Evolutionary conservation across 2,797 vertebrate species (phyloP).

Genomic region (Microctenopoma lineatum): DNA sequence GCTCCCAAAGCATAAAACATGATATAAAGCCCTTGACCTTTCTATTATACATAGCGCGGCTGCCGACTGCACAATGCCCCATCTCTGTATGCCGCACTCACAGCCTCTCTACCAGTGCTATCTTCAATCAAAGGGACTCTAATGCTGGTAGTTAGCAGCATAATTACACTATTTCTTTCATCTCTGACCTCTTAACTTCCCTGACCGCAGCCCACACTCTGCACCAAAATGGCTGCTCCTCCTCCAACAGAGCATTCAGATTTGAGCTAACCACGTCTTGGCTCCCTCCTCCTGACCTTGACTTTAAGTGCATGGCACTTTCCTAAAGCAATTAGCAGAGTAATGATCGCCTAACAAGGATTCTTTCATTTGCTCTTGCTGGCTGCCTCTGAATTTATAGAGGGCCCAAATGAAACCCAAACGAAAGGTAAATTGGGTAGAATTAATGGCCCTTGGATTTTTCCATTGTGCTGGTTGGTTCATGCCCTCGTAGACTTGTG

Average conservation of each 20-base stretch:
- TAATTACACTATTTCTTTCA: slow-evolving; percentile 84
- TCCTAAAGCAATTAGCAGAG: slow-evolving; percentile 86
- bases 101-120: slow-evolving; percentile 47
- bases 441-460: slow-evolving; percentile 86
- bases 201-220: slow-evolving; percentile 49
- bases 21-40: slow-evolving; percentile 82
- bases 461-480: slow-evolving; percentile 78
- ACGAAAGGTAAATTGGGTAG: slow-evolving; percentile 87
- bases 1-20: slow-evolving; percentile 71
- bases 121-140: slow-evolving; percentile 73
- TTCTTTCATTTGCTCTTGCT: slow-evolving; percentile 85
- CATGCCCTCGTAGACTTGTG: slow-evolving; percentile 75
- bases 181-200: slow-evolving; percentile 80
- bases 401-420: slow-evolving; percentile 85
- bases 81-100: slow-evolving; percentile 56
- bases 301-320: slow-evolving; percentile 83
- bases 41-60: slow-evolving; percentile 64
- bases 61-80: slow-evolving; percentile 39
- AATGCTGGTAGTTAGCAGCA: slow-evolving; percentile 72
- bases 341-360: slow-evolving; percentile 88
- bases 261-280: slow-evolving; percentile 71
- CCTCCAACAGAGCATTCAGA: slow-evolving; percentile 80
- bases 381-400: slow-evolving; percentile 85
- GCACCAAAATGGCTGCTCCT: slow-evolving; percentile 70
- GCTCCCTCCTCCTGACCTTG: slow-evolving; percentile 82